A percentile compares a stretch with the other conserved stretches of the same genome.
Evolutionary conservation across 92 coral and sea anemone species (phyloP).

Genomic region (Scolanthus callimorphus): DNA sequence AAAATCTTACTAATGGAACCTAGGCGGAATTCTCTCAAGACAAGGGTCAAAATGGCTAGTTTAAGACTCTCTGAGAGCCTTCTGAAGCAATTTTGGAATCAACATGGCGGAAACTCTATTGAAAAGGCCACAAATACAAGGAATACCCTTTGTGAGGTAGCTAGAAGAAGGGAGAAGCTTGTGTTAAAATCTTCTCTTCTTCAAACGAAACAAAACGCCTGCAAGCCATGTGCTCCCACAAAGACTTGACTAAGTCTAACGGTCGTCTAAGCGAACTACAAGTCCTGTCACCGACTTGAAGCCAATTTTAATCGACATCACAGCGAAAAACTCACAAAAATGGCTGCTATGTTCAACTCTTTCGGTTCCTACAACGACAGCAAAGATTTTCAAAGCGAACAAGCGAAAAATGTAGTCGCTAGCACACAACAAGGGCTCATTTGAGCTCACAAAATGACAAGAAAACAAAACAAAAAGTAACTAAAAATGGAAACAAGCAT

Average conservation of each 20-base stretch:
- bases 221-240: slow-evolving; percentile 30
- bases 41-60: slow-evolving; percentile 31
- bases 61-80: slow-evolving; percentile 3
- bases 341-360: slow-evolving; percentile 16
- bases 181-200: not conserved
- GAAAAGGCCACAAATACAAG: not conserved
- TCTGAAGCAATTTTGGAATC: not conserved
- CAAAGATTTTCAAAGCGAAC: not conserved
- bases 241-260: slow-evolving; percentile 11
- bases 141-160: not conserved
- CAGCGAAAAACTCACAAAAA: slow-evolving; percentile 15
- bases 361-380: not conserved
- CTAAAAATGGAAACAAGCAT: slow-evolving; percentile 39
- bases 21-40: slow-evolving; percentile 8
- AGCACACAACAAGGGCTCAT: slow-evolving; percentile 16
- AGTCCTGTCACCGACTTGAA: slow-evolving; percentile 1
- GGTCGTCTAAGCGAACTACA: slow-evolving; percentile 13
- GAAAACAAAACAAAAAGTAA: slow-evolving; percentile 61
- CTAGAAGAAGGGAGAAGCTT: not conserved
- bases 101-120: slow-evolving; percentile 6
- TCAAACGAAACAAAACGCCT: not conserved
- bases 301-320: slow-evolving; percentile 27
- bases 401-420: slow-evolving; percentile 26
- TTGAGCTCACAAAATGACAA: slow-evolving; percentile 44
- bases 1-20: not conserved